Evolutionary conservation across 1,140 invertebrate genomes (phyloP).

Genomic region (Sycophila sp.): DNA sequence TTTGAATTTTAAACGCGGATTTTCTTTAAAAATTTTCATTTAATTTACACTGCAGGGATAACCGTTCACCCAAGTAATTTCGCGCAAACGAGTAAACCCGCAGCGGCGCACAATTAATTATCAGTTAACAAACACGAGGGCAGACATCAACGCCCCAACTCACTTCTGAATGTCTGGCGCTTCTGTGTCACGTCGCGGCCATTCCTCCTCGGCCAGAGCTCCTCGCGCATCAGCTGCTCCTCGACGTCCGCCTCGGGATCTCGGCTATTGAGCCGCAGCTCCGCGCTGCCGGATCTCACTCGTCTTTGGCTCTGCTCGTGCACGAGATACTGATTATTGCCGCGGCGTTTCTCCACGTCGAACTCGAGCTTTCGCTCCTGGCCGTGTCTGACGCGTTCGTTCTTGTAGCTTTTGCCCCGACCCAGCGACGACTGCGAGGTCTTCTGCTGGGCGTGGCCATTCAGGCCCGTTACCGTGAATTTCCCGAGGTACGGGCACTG

Average conservation of each 20-base stretch:
- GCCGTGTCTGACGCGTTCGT: slow-evolving; percentile 58
- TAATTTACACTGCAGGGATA: no score
- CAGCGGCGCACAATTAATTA: no score
- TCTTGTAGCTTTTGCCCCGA: slow-evolving; percentile 52
- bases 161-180: background rate
- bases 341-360: slow-evolving; percentile 57
- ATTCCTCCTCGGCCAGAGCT: background rate
- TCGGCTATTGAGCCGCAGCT: background rate
- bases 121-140: background rate
- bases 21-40: no score
- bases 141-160: background rate
- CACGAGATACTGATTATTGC: slow-evolving; percentile 59
- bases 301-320: slow-evolving; percentile 50
- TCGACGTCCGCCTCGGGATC: background rate
- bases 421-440: slow-evolving; percentile 65
- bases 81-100: no score
- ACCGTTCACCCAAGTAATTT: no score
- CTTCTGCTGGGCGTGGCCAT: slow-evolving; percentile 53
- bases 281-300: background rate
- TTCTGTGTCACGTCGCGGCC: slow-evolving; percentile 11
- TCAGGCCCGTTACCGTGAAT: slow-evolving; percentile 72
- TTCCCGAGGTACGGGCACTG: slow-evolving; percentile 77
- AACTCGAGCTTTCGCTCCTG: slow-evolving; percentile 57
- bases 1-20: no score
- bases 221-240: background rate